Base-by-base conservation (phyloP, 1,140 invertebrate species). In the Chionoecetes opilio region DNA sequence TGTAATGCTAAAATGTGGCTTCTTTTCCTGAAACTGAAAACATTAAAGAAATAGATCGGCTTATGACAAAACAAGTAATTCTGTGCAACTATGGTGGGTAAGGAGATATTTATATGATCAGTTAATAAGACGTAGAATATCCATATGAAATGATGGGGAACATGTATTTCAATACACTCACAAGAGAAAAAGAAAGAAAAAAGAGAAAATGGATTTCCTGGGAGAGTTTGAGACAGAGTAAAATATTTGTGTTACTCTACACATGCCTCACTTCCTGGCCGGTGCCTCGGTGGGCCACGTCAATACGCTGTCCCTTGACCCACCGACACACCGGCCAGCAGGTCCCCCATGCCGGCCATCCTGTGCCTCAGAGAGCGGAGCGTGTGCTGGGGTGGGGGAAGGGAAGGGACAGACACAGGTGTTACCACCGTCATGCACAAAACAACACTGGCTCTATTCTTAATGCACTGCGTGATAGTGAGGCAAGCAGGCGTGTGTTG, bases 401-500 rank as follows among this genome's bases (percentile, higher is more conserved):
- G 63, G 63, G n/a, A 75, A 75, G 63, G 63, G 63, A 21, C 63
- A 21, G 63, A 88, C 26, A 29, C 87, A 88, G 87, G 35, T 29
- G 35, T 29, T 37, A 88, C 35, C 41, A 88, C 37, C 35, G 37
- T 8, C 87, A 88, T 88, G 87, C 87, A 88, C 87, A 87, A 87
- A 41, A 88, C 0, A 88, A 88, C 87, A 88, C 63, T n/a, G 63
- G 21, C 46, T 14, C 46, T 75, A 75, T 75, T 75, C n/a, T n/a
- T 26, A 75, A 75, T 75, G 21, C 63, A 26, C 63, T 75, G 63
- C 63, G n/a, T 75, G 21, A n/a, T 75, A 26, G n/a, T 75, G n/a
- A 75, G 63, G 21, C 63, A 75, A n/a, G 63, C 21, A 75, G n/a
- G 85, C 9, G 85, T 87, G 85, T n/a, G n/a, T n/a, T 75, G 86